These are phyloP conservation scores for Scaeva pyrastri DNA, from an alignment of 2,888 invertebrate genomes.

Conservation along the genomic window DNA sequence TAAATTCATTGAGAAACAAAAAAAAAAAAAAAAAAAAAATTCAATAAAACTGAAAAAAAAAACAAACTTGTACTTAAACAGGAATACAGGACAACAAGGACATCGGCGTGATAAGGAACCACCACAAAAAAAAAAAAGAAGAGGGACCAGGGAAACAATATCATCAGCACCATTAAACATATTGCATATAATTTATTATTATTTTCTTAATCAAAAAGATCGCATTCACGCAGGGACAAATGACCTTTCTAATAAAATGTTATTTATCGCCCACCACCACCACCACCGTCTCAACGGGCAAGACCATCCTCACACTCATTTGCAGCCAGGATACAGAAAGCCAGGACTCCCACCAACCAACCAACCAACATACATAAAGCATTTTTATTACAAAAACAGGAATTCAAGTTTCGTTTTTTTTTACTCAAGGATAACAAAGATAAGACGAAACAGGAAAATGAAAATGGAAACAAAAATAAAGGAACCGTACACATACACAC, in stretches of 20 bases:
- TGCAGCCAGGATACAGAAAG: background rate
- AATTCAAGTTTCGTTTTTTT: conserved; percentile 56
- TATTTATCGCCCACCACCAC: conserved; percentile 66
- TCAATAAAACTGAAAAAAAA: conserved; percentile 51
- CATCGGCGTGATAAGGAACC: conserved; percentile 24
- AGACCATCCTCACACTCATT: conserved; percentile 44
- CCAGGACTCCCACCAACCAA: background rate
- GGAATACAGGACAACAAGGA: conserved; percentile 2
- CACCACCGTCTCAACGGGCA: no score
- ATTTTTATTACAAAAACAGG: conserved; percentile 68
- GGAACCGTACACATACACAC: conserved; percentile 1
- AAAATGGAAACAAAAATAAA: conserved; percentile 1
- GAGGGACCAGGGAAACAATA: conserved; percentile 55
- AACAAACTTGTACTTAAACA: conserved; percentile 1
- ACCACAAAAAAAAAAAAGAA: no score
- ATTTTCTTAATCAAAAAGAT: conserved; percentile 74
- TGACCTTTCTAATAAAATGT: conserved; percentile 66
- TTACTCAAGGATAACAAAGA: conserved; percentile 38
- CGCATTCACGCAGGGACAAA: conserved; percentile 68
- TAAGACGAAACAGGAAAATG: conserved; percentile 9
- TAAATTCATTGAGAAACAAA: conserved; percentile 2
- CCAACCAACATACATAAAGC: conserved; percentile 59
- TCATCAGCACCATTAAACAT: conserved; percentile 74
- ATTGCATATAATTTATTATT: conserved; percentile 76
- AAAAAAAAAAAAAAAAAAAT: conserved; percentile 33